Percentiles rank a stretch among this genome's conserved stretches.
These are phyloP conservation scores for Spisula solida DNA, from an alignment of 2,888 invertebrate genomes.

Conservation along the genomic window DNA sequence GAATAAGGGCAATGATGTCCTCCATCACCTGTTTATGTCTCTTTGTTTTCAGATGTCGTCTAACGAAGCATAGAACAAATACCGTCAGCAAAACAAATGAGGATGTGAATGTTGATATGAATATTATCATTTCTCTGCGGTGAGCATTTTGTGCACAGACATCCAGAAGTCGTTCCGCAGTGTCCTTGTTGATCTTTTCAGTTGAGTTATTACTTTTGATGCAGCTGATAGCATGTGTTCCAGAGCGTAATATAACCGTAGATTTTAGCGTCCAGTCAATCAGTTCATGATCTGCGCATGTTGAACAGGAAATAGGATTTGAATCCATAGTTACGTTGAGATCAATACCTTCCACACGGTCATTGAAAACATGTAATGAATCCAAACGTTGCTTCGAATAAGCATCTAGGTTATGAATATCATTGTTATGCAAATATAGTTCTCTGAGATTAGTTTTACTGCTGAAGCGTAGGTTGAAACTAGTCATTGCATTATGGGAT, in stretches of 20 bases:
- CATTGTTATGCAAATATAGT: slow-evolving; percentile 1
- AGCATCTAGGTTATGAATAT: background rate
- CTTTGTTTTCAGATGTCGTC: background rate
- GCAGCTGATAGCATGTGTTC: background rate
- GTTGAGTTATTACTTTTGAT: background rate
- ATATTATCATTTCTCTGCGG: background rate
- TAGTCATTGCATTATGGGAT: background rate
- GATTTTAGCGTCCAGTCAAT: background rate
- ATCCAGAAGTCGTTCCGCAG: background rate
- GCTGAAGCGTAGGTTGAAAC: background rate
- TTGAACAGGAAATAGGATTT: background rate
- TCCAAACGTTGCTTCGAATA: background rate
- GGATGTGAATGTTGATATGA: background rate
- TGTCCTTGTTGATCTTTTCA: background rate
- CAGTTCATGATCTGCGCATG: background rate
- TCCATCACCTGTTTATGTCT: background rate
- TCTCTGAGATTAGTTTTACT: background rate
- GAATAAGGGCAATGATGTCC: background rate
- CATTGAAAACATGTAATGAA: background rate
- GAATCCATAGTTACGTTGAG: background rate
- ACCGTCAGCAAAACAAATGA: background rate
- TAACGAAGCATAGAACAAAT: background rate
- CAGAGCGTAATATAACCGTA: background rate
- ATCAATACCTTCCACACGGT: background rate
- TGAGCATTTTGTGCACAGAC: background rate